A percentile compares a stretch with the other conserved stretches of the same genome.
These are phyloP conservation scores for Blastobasis adustella DNA, from an alignment of 2,888 invertebrate genomes.

Conservation along the genomic window DNA sequence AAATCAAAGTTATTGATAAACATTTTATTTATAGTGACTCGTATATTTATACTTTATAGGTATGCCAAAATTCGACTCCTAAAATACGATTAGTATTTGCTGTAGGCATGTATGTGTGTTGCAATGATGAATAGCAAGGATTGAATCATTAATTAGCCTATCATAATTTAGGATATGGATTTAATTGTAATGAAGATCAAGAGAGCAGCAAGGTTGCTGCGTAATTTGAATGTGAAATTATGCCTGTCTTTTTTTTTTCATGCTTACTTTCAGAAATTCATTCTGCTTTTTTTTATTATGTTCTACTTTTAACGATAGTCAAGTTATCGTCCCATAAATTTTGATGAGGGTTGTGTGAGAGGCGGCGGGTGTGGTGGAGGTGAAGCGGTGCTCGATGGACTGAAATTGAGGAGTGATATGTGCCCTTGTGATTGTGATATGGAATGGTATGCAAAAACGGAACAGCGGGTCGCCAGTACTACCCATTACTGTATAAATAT, in stretches of 20 bases:
- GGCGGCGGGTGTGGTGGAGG: conserved; percentile 6
- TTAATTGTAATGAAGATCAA: too few relatives aligned
- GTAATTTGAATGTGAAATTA: too few relatives aligned
- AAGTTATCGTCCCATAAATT: conserved; percentile 24
- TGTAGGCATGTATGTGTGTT: too few relatives aligned
- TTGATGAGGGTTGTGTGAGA: conserved; percentile 5
- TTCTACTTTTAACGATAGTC: not conserved
- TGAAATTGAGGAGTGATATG: conserved; percentile 33
- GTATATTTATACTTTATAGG: too few relatives aligned
- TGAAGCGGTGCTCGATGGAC: conserved; percentile 22
- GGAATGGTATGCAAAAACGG: conserved; percentile 28
- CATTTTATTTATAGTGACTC: too few relatives aligned
- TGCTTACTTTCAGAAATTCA: not conserved
- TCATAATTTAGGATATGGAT: too few relatives aligned
- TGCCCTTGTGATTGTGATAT: conserved; percentile 61
- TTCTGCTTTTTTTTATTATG: not conserved
- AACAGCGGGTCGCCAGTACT: conserved; percentile 19
- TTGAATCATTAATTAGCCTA: too few relatives aligned
- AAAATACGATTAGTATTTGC: too few relatives aligned
- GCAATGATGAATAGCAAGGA: too few relatives aligned
- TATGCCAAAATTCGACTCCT: too few relatives aligned
- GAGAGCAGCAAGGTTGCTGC: too few relatives aligned
- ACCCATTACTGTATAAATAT: conserved; percentile 19
- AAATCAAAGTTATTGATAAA: too few relatives aligned
- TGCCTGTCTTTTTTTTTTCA: not conserved